Base-by-base conservation (phyloP, 2,113 vertebrate species). In the Glaucomys volans region DNA sequence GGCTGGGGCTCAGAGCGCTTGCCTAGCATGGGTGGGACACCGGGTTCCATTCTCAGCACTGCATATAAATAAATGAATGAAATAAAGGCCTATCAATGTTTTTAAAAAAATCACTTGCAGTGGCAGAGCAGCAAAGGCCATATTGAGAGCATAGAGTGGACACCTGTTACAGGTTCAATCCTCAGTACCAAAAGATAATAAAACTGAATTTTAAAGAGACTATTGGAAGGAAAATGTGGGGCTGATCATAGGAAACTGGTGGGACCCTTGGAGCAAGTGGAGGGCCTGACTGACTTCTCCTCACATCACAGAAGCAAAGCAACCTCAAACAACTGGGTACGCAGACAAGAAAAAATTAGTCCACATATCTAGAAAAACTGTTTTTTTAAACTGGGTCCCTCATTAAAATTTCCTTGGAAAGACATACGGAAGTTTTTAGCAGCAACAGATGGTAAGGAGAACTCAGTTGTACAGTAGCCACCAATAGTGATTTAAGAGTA, bases 381-480 rank as follows among this genome's bases (percentile, higher is more conserved):
- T 13, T 7, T 59, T 67, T 54, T 57, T 71, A 32, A 32, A 50
- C 30, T 4, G 69, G 83, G 26, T 66, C n/a, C 42, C 87, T 81
- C 71, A 87, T 81, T 54, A 90, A 66, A 90, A 87, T 69, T 95
- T 84, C 44, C 76, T 69, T 94, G 92, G 81, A 90, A 92, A 67
- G 62, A 86, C 26, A 92, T 11, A 42, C 69, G 62, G 2, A 94
- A 82, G 40, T 86, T 87, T 91, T 83, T 37, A 96, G 74, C 64
- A 89, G 89, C 85, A 87, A 74, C 94, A 90, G 85, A 90, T 87
- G 75, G 76, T 64, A 79, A 59, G 40, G 69, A 86, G 35, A 86
- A 83, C 77, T 57, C 77, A 79, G 66, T 83, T 69, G n/a, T 69
- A 32, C 5, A 16, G 87, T 67, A 79, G 81, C 76, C 89, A 83